Percentiles rank a stretch among this genome's conserved stretches.
phyloP scores from a whole-genome alignment of 2,797 vertebrate species.

The Poeciliopsis presidionis region DNA sequence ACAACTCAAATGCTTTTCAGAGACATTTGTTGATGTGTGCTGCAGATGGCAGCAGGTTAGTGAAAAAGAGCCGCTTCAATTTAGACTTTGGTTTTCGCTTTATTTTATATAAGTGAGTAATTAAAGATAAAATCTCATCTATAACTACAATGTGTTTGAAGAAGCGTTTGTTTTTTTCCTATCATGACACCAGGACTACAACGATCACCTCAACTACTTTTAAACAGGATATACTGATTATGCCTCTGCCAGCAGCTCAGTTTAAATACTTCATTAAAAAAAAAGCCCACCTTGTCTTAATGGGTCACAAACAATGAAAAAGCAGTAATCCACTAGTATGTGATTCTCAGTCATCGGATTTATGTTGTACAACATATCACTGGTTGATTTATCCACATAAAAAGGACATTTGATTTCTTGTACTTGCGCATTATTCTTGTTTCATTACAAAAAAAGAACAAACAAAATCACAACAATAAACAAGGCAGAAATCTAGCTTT shows the following conservation, averaged over 20 bases:
- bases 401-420: neutral
- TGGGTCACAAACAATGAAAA: neutral
- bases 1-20: neutral
- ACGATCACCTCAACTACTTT: too few relatives aligned
- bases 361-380: neutral
- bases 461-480: neutral
- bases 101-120: too few relatives aligned
- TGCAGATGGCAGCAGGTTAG: neutral
- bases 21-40: neutral
- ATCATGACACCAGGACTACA: neutral
- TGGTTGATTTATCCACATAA: neutral
- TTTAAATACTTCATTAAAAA: neutral
- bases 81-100: neutral
- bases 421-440: neutral
- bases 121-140: too few relatives aligned
- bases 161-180: neutral
- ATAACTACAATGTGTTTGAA: neutral
- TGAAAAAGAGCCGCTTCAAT: neutral
- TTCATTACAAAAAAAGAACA: neutral
- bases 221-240: neutral
- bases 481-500: slow-evolving; percentile 65
- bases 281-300: neutral
- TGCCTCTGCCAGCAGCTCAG: neutral
- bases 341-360: neutral
- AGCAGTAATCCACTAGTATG: neutral